Base-by-base conservation (phyloP, 2,797 vertebrate genomes). In the Chaunax sp. region DNA sequence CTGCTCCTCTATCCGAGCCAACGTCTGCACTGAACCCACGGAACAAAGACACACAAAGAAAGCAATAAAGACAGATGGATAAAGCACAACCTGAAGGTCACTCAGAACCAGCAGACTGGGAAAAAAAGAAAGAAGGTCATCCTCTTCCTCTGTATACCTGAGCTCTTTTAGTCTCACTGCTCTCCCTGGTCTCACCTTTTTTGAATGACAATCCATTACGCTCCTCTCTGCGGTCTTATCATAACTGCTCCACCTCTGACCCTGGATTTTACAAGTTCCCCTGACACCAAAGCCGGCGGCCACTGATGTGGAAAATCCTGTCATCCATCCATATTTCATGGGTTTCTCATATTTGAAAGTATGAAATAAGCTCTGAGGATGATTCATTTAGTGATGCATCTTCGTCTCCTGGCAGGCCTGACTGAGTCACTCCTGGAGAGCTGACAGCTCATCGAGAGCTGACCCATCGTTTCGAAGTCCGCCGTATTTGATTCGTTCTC, bases 331-430 rank as follows among this genome's bases (percentile, higher is more conserved):
- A 64, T 71, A 75, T 76, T 85, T 72, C 50, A 77, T 56, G 26
- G 65, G 46, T 72, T 85, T 69, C 67, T 63, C 47, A 72, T 51
- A 86, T 63, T 35, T 58, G 11, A 69, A 70, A 75, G 59, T 51
- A 44, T 61, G 57, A 84, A 64, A 69, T 73, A 68, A 83, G 61
- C 65, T 71, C 61, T 35, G 25, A 53, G 64, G 19, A 33, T 81
- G 81, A 89, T 72, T 86, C 69, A 89, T 70, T 69, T 43, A 56
- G 25, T 35, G 76, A 57, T 72, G 35, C 50, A 43, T 66, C 67
- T 47, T 54, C 62, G 40, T 54, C 11, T 71, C 45, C 68, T 4
- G 67, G 66, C 56, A 69, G 78, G 22, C 43, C 25, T 2, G 41
- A 52, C 40, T 72, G 72, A 84, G 62, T 84, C 79, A 67, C 26